Evolutionary conservation across 2,888 invertebrate species (phyloP).

Genomic region (Auanema freiburgensis): DNA sequence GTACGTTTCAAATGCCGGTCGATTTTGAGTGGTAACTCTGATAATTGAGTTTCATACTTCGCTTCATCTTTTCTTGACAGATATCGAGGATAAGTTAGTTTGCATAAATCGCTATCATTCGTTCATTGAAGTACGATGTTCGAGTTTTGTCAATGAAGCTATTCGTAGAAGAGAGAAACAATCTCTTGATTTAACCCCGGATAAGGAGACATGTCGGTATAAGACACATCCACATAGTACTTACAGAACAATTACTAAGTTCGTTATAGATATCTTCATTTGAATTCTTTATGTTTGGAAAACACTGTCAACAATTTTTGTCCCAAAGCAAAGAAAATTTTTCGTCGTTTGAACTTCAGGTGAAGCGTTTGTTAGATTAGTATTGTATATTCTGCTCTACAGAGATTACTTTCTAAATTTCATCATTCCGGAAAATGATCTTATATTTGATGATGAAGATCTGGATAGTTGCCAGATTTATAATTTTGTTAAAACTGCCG

Average conservation of each 20-base stretch:
- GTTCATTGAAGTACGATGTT: conserved; percentile 44
- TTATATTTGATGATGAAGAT: conserved; percentile 48
- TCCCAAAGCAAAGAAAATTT: conserved; percentile 30
- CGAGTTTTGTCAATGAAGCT: conserved; percentile 46
- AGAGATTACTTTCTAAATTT: conserved; percentile 47
- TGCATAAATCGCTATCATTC: conserved; percentile 45
- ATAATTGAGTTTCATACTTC: not conserved
- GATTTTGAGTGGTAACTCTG: conserved; percentile 26
- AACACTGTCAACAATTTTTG: conserved; percentile 44
- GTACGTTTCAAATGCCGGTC: conserved; percentile 36
- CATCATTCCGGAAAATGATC: conserved; percentile 40
- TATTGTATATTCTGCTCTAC: too few relatives aligned
- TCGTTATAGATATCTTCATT: conserved; percentile 34
- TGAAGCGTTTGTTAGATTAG: not conserved
- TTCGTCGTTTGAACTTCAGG: conserved; percentile 39
- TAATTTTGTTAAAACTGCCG: conserved; percentile 35
- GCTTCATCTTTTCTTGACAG: too few relatives aligned
- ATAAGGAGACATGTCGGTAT: conserved; percentile 17
- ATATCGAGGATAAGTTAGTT: conserved; percentile 37
- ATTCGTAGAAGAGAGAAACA: conserved; percentile 6
- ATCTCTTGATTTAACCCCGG: conserved; percentile 12
- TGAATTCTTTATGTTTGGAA: conserved; percentile 46
- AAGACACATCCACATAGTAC: not conserved
- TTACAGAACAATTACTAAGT: not conserved
- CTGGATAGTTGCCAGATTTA: conserved; percentile 46